Evolutionary conservation across 2,888 invertebrate species (phyloP), one percentile per base, ranked within the genome.

Genomic region (Troilus luridus): DNA sequence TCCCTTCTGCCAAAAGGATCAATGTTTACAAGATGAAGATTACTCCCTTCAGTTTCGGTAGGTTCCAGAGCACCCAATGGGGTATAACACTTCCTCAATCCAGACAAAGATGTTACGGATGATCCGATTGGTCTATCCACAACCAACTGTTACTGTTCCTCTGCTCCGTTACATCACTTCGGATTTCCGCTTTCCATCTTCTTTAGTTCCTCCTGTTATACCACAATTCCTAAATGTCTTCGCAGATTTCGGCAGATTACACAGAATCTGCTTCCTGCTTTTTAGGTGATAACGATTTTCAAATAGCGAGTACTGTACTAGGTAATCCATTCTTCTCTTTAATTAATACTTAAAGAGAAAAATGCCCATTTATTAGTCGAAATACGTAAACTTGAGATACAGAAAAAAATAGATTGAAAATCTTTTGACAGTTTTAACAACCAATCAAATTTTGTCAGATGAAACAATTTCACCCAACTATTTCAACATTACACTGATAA

Each of bases 81-180:
- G 10, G 56, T 85, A 56, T n/a, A 85, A 85, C 85, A 58, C 85
- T 85, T 85, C 85, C 85, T 85, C 54, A 5, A 85, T 17, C 12
- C 24, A 41, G 72, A 85, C 56, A 58, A 85, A 85, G 85, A 85
- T 85, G 85, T 85, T 58, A 85, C 85, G 85, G 85, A 85, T 85
- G 85, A 85, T 85, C 56, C n/a, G 85, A 85, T 85, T 85, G 85
- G 85, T n/a, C 27, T 77, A 77, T 54, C 12, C 54, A 56, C 12
- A 21, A 11, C 56, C 56, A 85, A 11, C 19, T 85, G 56, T 41
- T 19, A 11, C 85, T 58, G 56, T 85, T 85, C 85, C 85, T 58
- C 56, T 58, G 85, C 54, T 56, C 56, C 56, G 56, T 85, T 85
- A 58, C 85, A 85, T 85, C 54, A 85, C n/a, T 85, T n/a, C 12